Conservation (phyloP, 1,140 invertebrate genomes). For the Papilio polyxenes region DNA sequence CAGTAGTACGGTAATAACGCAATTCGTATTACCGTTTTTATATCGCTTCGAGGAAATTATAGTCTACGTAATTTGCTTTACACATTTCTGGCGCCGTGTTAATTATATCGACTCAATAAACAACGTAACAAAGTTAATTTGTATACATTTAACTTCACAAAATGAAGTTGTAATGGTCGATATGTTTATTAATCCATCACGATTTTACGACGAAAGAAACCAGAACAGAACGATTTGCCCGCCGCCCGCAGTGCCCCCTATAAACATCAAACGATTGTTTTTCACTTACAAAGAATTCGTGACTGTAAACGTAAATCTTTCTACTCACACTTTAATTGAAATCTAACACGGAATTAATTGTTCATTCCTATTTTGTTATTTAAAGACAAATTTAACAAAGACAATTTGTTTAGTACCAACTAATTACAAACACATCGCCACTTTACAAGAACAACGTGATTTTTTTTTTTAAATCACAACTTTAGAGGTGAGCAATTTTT, state of each 20-base stretch:
- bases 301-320: slow-evolving; percentile 3
- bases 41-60: slow-evolving; percentile 1
- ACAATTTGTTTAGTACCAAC: neutral
- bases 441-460: no score
- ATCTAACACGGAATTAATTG: neutral
- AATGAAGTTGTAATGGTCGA: slow-evolving; percentile 29
- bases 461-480: no score
- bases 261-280: slow-evolving; percentile 9
- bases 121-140: slow-evolving; percentile 26
- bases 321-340: slow-evolving; percentile 1
- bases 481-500: no score
- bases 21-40: neutral
- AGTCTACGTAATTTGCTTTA: neutral
- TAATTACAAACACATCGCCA: neutral
- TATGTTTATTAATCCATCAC: slow-evolving; percentile 30
- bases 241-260: neutral
- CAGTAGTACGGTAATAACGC: neutral
- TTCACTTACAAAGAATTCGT: slow-evolving; percentile 29
- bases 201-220: slow-evolving; percentile 29
- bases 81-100: slow-evolving; percentile 16
- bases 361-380: neutral
- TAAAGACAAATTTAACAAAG: neutral
- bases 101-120: slow-evolving; percentile 23
- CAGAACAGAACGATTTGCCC: slow-evolving; percentile 16
- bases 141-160: slow-evolving; percentile 18